Evolutionary conservation across 1,140 invertebrate genomes (phyloP).

Genomic region (Rhopalosiphum maidis): DNA sequence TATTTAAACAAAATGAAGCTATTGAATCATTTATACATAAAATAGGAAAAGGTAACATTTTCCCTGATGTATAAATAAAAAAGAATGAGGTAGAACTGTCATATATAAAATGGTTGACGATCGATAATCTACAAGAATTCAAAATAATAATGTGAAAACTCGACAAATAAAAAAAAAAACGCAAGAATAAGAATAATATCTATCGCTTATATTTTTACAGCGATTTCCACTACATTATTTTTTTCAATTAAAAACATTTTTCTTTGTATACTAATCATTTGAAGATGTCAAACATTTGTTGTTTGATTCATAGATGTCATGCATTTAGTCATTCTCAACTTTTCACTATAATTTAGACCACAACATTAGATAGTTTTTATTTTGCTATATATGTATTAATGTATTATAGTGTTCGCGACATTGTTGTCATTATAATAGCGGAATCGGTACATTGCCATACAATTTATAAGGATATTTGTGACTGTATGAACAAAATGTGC

Average conservation of each 20-base stretch:
- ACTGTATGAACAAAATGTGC: not conserved
- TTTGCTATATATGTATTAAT: not conserved
- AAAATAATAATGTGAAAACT: not conserved
- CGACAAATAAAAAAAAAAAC: not conserved
- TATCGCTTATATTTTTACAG: not conserved
- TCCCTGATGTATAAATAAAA: not conserved
- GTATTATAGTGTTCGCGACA: not conserved
- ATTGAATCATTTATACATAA: conserved; percentile 17
- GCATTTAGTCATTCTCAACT: not conserved
- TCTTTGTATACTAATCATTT: not conserved
- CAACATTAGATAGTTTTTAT: not conserved
- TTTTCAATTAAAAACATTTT: not conserved
- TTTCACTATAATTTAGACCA: not conserved
- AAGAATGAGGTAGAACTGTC: not conserved
- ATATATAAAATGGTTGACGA: not conserved
- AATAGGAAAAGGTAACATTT: not conserved
- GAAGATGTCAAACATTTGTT: not conserved
- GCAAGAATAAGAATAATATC: not conserved
- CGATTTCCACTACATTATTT: not conserved
- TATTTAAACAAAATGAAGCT: not conserved
- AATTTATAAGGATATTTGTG: not conserved
- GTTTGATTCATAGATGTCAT: not conserved
- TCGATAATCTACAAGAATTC: not conserved
- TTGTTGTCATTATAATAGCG: not conserved
- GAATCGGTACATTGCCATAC: not conserved